phyloP scores from a whole-genome alignment of 2,113 vertebrate species.

The Choloepus hoffmanni region DNA sequence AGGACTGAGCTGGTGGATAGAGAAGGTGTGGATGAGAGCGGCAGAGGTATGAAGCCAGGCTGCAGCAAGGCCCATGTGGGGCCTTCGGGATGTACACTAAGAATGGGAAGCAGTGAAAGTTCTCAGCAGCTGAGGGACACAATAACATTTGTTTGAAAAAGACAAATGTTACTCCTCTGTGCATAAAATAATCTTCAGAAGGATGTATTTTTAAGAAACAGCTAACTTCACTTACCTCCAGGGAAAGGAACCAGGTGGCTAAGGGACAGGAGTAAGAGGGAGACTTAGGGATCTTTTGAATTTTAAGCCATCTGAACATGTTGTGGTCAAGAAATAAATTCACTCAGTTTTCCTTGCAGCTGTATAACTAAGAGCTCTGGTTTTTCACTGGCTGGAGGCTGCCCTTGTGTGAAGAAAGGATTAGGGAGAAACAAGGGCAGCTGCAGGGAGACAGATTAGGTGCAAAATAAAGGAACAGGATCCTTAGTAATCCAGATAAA shows the following conservation, averaged over 20 bases:
- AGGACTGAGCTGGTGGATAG: background rate
- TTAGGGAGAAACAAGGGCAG: background rate
- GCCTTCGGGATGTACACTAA: no score
- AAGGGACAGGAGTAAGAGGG: no score
- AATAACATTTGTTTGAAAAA: background rate
- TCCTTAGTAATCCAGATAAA: fast-evolving
- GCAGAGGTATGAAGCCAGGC: background rate
- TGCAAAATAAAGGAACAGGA: background rate
- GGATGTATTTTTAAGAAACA: background rate
- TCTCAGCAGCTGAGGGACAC: background rate
- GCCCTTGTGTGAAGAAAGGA: background rate
- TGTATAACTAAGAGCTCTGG: no score
- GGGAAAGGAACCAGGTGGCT: background rate
- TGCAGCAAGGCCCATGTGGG: fast-evolving
- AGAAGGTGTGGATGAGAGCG: no score
- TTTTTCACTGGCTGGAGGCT: no score
- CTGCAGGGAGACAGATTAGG: background rate
- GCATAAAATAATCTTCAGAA: background rate
- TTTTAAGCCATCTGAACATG: background rate
- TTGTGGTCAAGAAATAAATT: background rate
- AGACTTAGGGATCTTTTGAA: background rate
- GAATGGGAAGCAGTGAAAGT: background rate
- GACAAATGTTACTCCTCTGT: background rate
- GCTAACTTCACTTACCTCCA: background rate
- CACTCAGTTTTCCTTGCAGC: background rate